These are phyloP conservation scores for Rhabdophis nuchalis DNA, from an alignment of 2,797 vertebrate genomes.

Conservation along the genomic window DNA sequence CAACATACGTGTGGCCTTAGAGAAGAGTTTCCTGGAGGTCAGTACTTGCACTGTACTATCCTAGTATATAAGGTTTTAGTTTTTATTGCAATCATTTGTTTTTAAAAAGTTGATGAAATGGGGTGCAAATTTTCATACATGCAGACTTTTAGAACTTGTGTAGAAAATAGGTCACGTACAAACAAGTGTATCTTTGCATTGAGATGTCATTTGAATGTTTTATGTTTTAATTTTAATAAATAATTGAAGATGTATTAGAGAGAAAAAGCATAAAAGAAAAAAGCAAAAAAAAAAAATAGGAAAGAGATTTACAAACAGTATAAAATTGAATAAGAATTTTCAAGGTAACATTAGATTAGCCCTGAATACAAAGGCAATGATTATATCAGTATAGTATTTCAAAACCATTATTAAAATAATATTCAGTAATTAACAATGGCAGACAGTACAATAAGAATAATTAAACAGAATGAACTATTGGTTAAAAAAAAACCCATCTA, in stretches of 20 bases:
- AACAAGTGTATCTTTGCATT: not conserved
- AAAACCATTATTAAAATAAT: not conserved
- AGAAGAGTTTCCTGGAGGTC: conserved; percentile 99
- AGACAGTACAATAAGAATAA: not conserved
- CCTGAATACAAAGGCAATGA: not conserved
- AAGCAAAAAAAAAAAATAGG: not conserved
- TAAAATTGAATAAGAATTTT: not conserved
- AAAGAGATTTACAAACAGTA: not conserved
- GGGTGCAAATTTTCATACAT: not conserved
- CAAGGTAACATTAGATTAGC: not conserved
- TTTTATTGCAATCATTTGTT: not conserved
- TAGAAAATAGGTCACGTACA: not conserved
- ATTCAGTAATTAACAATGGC: not conserved
- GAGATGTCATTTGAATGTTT: not conserved
- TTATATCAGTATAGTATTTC: not conserved
- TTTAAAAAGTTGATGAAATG: not conserved
- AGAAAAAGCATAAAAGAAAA: not conserved
- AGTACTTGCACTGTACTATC: conserved; percentile 50
- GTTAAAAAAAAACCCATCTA: not conserved
- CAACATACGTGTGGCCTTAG: conserved; percentile 99
- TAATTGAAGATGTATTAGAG: not conserved
- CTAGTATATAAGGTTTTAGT: not conserved
- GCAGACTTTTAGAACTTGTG: not conserved
- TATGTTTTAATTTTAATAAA: not conserved
- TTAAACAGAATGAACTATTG: not conserved